phyloP scores from a whole-genome alignment of 1,140 invertebrate genomes.

The Atta colombica region DNA sequence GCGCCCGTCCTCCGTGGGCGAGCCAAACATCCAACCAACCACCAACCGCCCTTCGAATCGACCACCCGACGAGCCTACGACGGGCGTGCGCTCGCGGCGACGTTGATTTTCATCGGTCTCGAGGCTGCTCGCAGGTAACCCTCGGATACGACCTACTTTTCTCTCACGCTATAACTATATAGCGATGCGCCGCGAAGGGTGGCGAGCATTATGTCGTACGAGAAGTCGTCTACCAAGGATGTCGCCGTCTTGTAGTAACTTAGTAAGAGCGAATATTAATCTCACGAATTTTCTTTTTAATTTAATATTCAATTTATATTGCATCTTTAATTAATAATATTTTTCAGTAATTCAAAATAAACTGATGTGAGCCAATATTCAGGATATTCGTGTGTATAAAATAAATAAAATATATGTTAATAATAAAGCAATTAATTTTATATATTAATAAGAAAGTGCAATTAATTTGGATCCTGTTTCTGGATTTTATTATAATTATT shows the following conservation, averaged over 20 bases:
- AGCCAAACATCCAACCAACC: conserved; percentile 48
- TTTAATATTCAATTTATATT: background rate
- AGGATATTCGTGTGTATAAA: no score
- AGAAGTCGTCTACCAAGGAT: conserved; percentile 27
- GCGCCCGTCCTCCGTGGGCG: conserved; percentile 52
- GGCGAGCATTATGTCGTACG: conserved; percentile 1
- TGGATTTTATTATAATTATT: background rate
- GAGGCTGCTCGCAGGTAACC: conserved; percentile 50
- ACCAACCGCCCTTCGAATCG: conserved; percentile 56
- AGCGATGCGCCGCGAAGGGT: conserved; percentile 39
- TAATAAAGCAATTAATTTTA: no score
- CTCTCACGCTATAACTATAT: conserved; percentile 22
- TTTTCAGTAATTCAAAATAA: no score
- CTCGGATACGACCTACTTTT: conserved; percentile 62
- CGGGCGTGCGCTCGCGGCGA: conserved; percentile 46
- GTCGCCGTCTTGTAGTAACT: background rate
- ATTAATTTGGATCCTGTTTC: no score
- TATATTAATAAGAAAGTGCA: no score
- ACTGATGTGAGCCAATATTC: no score
- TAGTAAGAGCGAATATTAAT: background rate
- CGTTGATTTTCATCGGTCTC: conserved; percentile 50
- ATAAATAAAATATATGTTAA: no score
- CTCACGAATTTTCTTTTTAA: background rate
- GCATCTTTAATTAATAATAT: no score
- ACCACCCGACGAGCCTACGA: conserved; percentile 53